Evolutionary conservation across 1,140 invertebrate species (phyloP), one percentile per base, ranked within the genome.

Genomic region (Aricia agestis): DNA sequence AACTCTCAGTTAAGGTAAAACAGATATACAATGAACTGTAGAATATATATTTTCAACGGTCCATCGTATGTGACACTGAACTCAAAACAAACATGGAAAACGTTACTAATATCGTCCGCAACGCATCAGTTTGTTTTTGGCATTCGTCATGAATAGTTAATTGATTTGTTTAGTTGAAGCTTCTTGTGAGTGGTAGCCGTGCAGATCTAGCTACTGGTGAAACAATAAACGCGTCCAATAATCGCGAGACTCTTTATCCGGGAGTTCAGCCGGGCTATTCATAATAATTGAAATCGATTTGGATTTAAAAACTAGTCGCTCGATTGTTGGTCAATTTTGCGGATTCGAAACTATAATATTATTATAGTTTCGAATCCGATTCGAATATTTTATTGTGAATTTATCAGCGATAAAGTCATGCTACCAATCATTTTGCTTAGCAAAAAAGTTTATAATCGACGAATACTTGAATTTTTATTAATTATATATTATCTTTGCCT

Each of bases 121-220:
- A 25, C 71, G 59, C 58, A 69, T 71, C 45, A 7, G 13, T 73
- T 70, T 66, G 66, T 45, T 71, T 17, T 41, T 52, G 66, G 73
- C 58, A 57, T 52, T 74, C 17, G 65, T 67, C 42, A 42, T 85
- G 74, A 73, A 82, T 75, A 86, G 85, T 89, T 89, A 87, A 87
- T 85, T 83, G 68, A 81, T 86, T 86, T 86, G 81, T 86, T 87
- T 86, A 86, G 85, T 83, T 75, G 70, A 87, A 87, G 83, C 82
- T 83, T 87, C 68, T 76, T 82, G 83, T 87, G 75, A 86, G 82
- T 84, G 68, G 76, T 71, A 82, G 78, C 76, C 74, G 83, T 84
- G 84, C 84, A 77, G 74, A 69, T 59, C 77, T 82, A 81, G 76
- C 80, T 86, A 83, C 79, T 80, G 77, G 59, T 63, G 59, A 18